These are phyloP conservation scores for Hylaeus volcanicus DNA, from an alignment of 1,140 invertebrate species.

Conservation along the genomic window DNA sequence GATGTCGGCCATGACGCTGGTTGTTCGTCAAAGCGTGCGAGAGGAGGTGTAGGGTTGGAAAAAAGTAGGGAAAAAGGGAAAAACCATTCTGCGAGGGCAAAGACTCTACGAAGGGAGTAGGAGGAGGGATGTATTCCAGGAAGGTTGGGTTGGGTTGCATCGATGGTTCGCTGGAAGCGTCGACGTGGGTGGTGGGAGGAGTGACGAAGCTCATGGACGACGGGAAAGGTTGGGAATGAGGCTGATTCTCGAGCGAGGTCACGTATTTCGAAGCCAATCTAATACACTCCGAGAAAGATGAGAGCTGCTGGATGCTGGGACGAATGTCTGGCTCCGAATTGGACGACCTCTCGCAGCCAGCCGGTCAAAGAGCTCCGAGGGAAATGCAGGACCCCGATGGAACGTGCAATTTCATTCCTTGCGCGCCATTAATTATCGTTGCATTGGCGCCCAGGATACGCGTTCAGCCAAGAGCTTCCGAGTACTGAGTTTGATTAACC, in stretches of 20 bases:
- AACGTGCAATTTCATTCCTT: conserved; percentile 15
- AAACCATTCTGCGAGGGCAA: conserved; percentile 31
- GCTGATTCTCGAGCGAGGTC: conserved; percentile 77
- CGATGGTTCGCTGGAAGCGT: conserved; percentile 51
- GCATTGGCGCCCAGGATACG: neutral
- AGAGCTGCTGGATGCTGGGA: conserved; percentile 37
- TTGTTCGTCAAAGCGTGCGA: conserved; percentile 20
- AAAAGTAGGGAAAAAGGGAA: conserved; percentile 9
- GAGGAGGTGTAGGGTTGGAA: neutral
- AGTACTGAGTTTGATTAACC: conserved; percentile 4
- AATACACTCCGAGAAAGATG: conserved; percentile 74
- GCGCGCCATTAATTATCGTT: conserved; percentile 24
- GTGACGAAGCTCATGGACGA: conserved; percentile 31
- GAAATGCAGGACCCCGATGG: neutral
- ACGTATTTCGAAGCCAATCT: conserved; percentile 79
- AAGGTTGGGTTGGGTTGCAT: conserved; percentile 64
- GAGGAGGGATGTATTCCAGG: conserved; percentile 51
- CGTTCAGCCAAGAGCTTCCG: neutral
- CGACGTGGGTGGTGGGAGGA: conserved; percentile 40
- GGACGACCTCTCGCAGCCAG: conserved; percentile 51
- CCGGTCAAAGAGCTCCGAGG: neutral
- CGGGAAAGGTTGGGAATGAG: conserved; percentile 64
- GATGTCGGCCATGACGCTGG: neutral
- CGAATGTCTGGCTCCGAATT: conserved; percentile 61
- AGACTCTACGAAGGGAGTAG: conserved; percentile 19